phyloP scores from a whole-genome alignment of 2,113 vertebrate genomes.

The Urocynchramus pylzowi region DNA sequence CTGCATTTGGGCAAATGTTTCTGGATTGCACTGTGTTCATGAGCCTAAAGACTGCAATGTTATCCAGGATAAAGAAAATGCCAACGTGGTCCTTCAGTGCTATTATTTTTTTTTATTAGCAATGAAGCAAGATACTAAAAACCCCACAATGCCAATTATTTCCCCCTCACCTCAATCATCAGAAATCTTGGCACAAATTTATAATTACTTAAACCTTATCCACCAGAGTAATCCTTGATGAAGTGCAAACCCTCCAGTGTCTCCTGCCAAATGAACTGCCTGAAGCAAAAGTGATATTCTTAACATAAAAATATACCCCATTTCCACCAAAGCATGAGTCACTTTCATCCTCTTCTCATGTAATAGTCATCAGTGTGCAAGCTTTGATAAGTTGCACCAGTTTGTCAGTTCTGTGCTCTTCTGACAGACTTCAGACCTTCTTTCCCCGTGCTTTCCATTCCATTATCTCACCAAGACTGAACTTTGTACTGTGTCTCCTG shows the following conservation, averaged over 20 bases:
- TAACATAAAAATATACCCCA: not conserved
- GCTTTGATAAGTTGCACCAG: not conserved
- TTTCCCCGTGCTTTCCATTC: rapidly evolving
- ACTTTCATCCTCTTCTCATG: not conserved
- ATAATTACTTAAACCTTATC: not conserved
- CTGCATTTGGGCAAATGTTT: not conserved
- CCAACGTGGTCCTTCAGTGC: not conserved
- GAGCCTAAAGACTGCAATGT: not conserved
- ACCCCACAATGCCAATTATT: not conserved
- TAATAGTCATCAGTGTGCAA: not conserved
- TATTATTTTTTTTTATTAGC: not conserved
- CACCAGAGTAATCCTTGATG: not conserved
- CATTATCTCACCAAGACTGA: not conserved
- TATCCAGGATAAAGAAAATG: not conserved
- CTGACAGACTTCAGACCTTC: not conserved
- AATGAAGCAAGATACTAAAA: not conserved
- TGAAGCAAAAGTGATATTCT: not conserved
- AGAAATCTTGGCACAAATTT: not conserved
- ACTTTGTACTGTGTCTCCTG: not conserved
- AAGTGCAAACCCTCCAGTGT: not conserved
- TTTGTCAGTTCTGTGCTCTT: not conserved
- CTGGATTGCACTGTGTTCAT: not conserved
- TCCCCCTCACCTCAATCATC: not conserved
- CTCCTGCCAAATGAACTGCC: not conserved
- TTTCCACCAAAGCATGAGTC: not conserved